These are phyloP conservation scores for Cercopithecus petaurista DNA, from an alignment of 2,797 vertebrate species.

Conservation along the genomic window DNA sequence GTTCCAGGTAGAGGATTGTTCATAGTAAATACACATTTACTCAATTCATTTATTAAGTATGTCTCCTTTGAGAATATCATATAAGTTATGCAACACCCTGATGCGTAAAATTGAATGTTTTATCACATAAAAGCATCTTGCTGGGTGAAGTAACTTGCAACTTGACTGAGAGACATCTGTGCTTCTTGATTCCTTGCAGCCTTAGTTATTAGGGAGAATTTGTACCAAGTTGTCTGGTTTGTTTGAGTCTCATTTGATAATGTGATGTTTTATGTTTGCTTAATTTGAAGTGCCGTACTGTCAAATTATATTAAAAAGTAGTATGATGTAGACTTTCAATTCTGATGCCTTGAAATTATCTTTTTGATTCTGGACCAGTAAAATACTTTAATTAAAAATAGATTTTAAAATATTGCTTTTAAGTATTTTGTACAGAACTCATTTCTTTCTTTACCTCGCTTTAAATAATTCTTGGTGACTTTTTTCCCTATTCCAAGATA, in stretches of 20 bases:
- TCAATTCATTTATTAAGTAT: background rate
- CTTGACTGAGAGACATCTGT: background rate
- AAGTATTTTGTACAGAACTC: background rate
- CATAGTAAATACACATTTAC: background rate
- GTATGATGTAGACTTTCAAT: background rate
- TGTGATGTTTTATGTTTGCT: background rate
- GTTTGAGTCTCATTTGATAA: background rate
- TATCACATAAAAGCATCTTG: background rate
- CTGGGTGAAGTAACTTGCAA: background rate
- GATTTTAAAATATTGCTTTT: background rate
- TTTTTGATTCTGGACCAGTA: background rate
- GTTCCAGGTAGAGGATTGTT: background rate
- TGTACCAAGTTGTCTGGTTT: background rate
- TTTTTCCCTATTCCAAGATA: background rate
- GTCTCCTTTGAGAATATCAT: background rate
- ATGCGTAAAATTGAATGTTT: background rate
- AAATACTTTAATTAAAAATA: background rate
- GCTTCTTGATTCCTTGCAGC: background rate
- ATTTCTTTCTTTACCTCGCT: background rate
- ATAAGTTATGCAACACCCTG: background rate
- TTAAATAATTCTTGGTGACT: background rate
- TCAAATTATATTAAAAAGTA: background rate
- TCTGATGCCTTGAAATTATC: background rate
- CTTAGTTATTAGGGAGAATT: background rate
- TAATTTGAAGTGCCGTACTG: background rate